These are phyloP conservation scores for Nasonovia ribisnigri DNA, from an alignment of 2,888 invertebrate species.

Conservation along the genomic window DNA sequence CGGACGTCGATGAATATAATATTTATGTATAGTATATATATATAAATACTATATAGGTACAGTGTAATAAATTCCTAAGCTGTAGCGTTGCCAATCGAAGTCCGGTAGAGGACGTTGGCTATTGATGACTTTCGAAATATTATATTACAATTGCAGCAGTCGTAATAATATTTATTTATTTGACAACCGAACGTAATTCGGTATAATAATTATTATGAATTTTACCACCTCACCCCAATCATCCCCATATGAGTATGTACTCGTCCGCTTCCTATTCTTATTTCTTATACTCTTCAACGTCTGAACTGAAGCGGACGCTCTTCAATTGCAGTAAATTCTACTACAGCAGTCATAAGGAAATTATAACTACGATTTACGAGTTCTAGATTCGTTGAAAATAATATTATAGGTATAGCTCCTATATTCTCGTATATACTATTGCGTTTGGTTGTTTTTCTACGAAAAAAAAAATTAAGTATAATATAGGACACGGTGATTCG, in stretches of 20 bases:
- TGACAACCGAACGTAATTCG: constrained; percentile 16
- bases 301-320: background rate
- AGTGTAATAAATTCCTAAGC: too few species aligned
- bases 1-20: background rate
- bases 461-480: background rate
- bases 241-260: background rate
- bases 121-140: background rate
- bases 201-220: background rate
- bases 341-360: background rate
- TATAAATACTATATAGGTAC: too few species aligned
- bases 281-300: background rate
- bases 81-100: background rate
- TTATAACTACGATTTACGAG: background rate
- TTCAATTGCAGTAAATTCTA: background rate
- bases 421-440: background rate
- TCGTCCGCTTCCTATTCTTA: background rate
- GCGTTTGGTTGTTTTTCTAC: background rate
- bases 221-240: background rate
- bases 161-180: constrained; percentile 15
- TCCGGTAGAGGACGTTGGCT: background rate
- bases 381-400: background rate
- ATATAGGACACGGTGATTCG: background rate
- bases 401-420: background rate
- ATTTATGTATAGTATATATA: too few species aligned
- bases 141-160: background rate